phyloP scores from a whole-genome alignment of 2,888 invertebrate genomes.

The Scrobipalpa costella region DNA sequence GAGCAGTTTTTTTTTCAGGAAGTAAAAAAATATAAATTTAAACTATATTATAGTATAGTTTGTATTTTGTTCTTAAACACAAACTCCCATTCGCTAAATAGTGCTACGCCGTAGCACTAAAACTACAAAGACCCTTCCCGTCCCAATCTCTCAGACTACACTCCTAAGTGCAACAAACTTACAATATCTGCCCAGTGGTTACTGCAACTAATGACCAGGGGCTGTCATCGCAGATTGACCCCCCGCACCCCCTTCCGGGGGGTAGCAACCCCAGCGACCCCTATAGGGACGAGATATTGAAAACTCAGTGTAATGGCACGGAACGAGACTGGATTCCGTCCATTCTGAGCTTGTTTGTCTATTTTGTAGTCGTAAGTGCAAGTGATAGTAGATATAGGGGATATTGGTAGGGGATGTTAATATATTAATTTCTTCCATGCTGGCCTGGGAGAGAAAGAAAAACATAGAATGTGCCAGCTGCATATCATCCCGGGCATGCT shows the following conservation, averaged over 20 bases:
- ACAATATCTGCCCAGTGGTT: constrained; percentile 27
- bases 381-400: constrained; percentile 9
- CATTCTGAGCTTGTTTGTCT: constrained; percentile 12
- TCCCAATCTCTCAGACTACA: constrained; percentile 20
- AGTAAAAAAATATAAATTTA: too few relatives aligned
- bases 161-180: constrained; percentile 31
- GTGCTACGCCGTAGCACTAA: background rate
- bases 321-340: constrained; percentile 24
- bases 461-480: too few relatives aligned
- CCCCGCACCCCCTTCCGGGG: background rate
- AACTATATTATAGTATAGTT: too few relatives aligned
- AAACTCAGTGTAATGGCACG: constrained; percentile 29
- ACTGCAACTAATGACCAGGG: constrained; percentile 32
- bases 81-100: background rate
- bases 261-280: background rate
- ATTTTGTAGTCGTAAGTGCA: constrained; percentile 17
- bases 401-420: background rate
- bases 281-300: constrained; percentile 27
- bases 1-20: too few relatives aligned
- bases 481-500: too few relatives aligned
- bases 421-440: background rate
- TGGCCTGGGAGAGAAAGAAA: too few relatives aligned
- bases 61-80: background rate
- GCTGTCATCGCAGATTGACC: constrained; percentile 20
- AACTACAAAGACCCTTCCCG: background rate